Evolutionary conservation across 1,140 invertebrate genomes (phyloP).

Genomic region (Cydia splendana): DNA sequence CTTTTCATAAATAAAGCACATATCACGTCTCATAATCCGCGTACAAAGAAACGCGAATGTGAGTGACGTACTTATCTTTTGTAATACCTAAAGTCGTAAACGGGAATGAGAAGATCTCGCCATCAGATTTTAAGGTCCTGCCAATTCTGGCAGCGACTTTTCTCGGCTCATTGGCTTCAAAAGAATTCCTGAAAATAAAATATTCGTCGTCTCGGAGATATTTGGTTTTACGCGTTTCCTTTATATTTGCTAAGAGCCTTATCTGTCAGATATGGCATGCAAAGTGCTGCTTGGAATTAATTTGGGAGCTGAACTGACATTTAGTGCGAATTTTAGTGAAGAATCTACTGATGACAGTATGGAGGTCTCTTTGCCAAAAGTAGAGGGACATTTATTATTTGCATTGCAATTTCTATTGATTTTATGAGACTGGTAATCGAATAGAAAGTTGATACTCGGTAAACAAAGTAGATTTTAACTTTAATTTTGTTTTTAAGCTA

Average conservation of each 20-base stretch:
- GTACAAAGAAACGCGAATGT: slow-evolving; percentile 70
- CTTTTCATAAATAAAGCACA: slow-evolving; percentile 63
- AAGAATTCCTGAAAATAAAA: slow-evolving; percentile 31
- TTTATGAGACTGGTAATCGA: background rate
- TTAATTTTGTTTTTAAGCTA: too few species aligned
- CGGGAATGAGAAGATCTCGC: slow-evolving; percentile 48
- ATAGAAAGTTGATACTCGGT: background rate
- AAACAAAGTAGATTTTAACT: too few species aligned
- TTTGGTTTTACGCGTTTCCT: slow-evolving; percentile 31
- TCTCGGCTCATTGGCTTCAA: slow-evolving; percentile 29
- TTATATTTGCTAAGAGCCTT: slow-evolving; percentile 18
- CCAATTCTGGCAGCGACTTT: slow-evolving; percentile 28
- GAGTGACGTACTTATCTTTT: slow-evolving; percentile 64
- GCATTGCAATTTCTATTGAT: background rate
- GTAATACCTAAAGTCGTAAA: slow-evolving; percentile 63
- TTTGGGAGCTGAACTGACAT: background rate
- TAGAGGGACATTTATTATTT: background rate
- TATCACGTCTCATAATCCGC: slow-evolving; percentile 73
- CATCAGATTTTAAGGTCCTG: slow-evolving; percentile 36
- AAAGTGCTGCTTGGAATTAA: slow-evolving; percentile 12
- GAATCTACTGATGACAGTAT: background rate
- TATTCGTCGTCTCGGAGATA: slow-evolving; percentile 15
- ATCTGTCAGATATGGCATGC: slow-evolving; percentile 28
- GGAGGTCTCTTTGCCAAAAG: background rate
- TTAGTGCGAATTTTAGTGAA: background rate